Evolutionary conservation across 2,113 vertebrate species (phyloP).

Genomic region (Empidonax alnorum): DNA sequence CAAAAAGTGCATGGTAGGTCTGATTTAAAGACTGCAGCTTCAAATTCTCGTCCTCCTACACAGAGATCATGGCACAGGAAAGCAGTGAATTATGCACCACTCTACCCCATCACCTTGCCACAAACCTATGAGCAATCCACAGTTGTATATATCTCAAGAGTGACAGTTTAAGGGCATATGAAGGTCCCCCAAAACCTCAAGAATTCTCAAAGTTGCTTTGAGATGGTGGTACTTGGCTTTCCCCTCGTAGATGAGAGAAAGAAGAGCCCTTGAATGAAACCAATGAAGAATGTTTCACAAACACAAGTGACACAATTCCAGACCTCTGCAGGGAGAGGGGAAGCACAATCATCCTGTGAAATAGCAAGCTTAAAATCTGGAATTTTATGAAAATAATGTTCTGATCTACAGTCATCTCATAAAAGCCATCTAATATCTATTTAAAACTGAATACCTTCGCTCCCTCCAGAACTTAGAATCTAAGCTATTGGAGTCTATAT

Average conservation of each 20-base stretch:
- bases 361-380: neutral
- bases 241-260: accelerated
- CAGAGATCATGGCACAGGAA: neutral
- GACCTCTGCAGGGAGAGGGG: neutral
- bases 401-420: neutral
- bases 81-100: neutral
- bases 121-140: neutral
- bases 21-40: neutral
- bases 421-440: neutral
- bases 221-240: accelerated
- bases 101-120: neutral
- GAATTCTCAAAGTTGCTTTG: neutral
- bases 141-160: accelerated
- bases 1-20: neutral
- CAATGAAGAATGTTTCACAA: neutral
- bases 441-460: neutral
- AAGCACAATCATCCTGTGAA: accelerated
- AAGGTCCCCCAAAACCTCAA: neutral
- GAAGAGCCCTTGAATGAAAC: neutral
- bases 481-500: neutral
- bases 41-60: neutral
- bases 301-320: neutral
- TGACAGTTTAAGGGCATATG: neutral
- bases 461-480: neutral
- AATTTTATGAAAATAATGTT: neutral